Evolutionary conservation across 2,113 vertebrate genomes (phyloP), one percentile per base, ranked within the genome.

Genomic region (Gobio gobio): DNA sequence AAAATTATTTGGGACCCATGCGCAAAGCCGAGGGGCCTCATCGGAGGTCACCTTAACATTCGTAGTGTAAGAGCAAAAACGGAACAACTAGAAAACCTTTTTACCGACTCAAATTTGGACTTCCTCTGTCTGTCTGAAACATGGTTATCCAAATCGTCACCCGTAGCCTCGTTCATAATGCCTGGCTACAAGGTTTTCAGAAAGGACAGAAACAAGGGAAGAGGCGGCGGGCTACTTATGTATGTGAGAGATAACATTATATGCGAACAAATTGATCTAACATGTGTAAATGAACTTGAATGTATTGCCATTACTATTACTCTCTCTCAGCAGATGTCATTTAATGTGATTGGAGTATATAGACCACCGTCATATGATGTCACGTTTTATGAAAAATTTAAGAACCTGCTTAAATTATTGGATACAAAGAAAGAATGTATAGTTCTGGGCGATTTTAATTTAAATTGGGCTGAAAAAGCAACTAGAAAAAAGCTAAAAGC

Each of bases 331-430:
- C 59, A 45, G 22, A 81, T 81, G 78, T 81, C 78, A 20, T 40
- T 81, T 16, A 82, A 43, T 68, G 79, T 26, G 63, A 49, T 49
- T 82, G 63, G 61, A 29, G 24, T 66, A 29, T 82, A 82, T 47
- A 68, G 79, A 82, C 79, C 79, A n/a, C 78, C 78, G 20, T 81
- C 59, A 63, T 45, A 40, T 45, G 64, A 82, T 49, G 45, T 36
- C 36, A 82, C 24, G 43, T 82, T 82, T 82, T 82, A 82, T 66
- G 59, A 82, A 47, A 40, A 82, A 26, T n/a, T 82, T 64, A 66
- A n/a, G n/a, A 66, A 45, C 79, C 61, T 29, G 12, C 58, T 82
- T 22, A 82, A 82, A 47, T 59, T 45, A 66, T 45, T 64, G 61
- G 79, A 82, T 36, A 68, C 1, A 64, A 82, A 82, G 22, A 66